phyloP scores from a whole-genome alignment of 2,113 vertebrate species.

The Oncorhynchus gorbuscha region DNA sequence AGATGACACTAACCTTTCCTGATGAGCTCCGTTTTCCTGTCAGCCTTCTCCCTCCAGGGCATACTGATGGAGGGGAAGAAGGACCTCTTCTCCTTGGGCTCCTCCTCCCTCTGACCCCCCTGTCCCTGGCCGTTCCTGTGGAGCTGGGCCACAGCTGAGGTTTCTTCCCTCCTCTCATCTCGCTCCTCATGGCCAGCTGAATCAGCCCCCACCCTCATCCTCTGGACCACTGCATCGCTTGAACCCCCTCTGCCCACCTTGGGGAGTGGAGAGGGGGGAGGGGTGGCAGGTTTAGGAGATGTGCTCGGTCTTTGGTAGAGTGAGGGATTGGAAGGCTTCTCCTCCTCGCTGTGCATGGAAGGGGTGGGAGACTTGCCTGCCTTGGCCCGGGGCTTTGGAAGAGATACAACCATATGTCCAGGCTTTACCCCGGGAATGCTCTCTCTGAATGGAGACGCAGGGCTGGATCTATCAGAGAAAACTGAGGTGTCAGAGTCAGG shows the following conservation, averaged over 20 bases:
- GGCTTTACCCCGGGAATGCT: conserved; percentile 30
- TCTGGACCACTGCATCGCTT: conserved; percentile 58
- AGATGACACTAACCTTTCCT: conserved; percentile 78
- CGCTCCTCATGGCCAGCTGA: conserved; percentile 46
- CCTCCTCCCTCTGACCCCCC: conserved; percentile 71
- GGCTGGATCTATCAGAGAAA: conserved; percentile 62
- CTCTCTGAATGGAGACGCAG: conserved; percentile 56
- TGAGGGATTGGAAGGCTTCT: conserved; percentile 72
- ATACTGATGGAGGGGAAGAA: conserved; percentile 83
- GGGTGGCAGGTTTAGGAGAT: conserved; percentile 84
- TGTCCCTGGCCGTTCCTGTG: conserved; percentile 55
- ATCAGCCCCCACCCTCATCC: conserved; percentile 50
- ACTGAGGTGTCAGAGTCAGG: conserved; percentile 72
- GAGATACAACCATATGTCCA: conserved; percentile 43
- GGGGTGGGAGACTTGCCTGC: conserved; percentile 42
- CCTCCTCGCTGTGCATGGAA: conserved; percentile 43
- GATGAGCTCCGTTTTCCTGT: conserved; percentile 80
- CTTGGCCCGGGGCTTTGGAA: conserved; percentile 35
- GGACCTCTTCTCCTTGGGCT: conserved; percentile 81
- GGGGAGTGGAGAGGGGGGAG: conserved; percentile 81
- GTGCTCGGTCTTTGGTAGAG: conserved; percentile 80
- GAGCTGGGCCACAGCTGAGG: conserved; percentile 34
- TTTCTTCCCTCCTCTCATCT: conserved; percentile 45
- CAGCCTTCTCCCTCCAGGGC: conserved; percentile 83
- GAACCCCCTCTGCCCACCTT: conserved; percentile 67